phyloP scores from a whole-genome alignment of 2,888 invertebrate species.

The Rutpela maculata region DNA sequence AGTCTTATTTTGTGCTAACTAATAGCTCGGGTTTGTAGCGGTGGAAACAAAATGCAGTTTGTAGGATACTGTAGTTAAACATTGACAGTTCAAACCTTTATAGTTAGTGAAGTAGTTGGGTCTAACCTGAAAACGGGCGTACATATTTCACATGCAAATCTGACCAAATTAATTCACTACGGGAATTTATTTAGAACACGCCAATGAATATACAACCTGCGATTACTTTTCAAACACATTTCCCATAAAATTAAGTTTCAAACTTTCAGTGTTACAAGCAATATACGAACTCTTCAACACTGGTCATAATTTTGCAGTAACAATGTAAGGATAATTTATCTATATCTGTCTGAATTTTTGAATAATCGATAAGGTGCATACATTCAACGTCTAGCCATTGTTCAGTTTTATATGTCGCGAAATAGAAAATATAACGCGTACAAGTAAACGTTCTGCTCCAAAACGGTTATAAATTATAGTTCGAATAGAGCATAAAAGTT shows the following conservation, averaged over 20 bases:
- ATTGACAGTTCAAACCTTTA: slow-evolving; percentile 7
- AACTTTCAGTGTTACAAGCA: not conserved
- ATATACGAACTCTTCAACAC: not conserved
- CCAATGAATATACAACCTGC: slow-evolving; percentile 21
- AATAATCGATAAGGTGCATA: not conserved
- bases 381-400: not conserved
- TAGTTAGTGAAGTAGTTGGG: not conserved
- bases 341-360: not conserved
- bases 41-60: not conserved
- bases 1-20: slow-evolving; percentile 7
- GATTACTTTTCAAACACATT: slow-evolving; percentile 8
- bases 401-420: too few relatives aligned
- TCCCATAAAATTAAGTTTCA: slow-evolving; percentile 1
- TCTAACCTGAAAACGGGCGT: not conserved
- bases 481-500: too few relatives aligned
- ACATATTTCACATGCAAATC: slow-evolving; percentile 16
- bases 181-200: slow-evolving; percentile 15
- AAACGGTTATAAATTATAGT: too few relatives aligned
- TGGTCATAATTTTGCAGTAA: not conserved
- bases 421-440: too few relatives aligned
- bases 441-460: too few relatives aligned
- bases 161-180: slow-evolving; percentile 15
- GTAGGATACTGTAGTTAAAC: not conserved
- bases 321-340: not conserved
- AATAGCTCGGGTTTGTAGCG: not conserved